These are phyloP conservation scores for Ichneumoninae sp. DNA, from an alignment of 2,888 invertebrate species.

Conservation along the genomic window DNA sequence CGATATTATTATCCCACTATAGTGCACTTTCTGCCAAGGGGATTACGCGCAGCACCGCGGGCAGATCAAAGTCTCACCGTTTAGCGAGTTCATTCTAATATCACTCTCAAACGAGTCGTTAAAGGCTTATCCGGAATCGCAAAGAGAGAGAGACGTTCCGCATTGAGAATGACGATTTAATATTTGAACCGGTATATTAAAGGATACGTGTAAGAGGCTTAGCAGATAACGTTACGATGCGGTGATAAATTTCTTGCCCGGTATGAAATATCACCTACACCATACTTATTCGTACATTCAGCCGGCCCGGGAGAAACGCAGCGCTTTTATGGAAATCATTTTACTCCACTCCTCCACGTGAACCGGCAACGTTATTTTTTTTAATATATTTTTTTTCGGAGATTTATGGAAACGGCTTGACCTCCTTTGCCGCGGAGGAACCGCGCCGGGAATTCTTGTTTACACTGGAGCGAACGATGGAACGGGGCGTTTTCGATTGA, in stretches of 20 bases:
- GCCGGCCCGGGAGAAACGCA: slow-evolving; percentile 30
- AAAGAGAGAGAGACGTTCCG: background rate
- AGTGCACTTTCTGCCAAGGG: background rate
- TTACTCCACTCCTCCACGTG: slow-evolving; percentile 38
- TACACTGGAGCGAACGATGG: background rate
- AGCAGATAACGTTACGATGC: slow-evolving; percentile 6
- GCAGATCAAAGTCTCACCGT: slow-evolving; percentile 49
- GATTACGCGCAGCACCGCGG: background rate
- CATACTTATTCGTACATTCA: slow-evolving; percentile 48
- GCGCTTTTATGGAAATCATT: slow-evolving; percentile 54
- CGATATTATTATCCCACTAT: slow-evolving; percentile 5
- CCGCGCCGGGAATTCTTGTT: slow-evolving; percentile 20
- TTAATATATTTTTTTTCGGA: slow-evolving; percentile 23
- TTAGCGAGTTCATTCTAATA: slow-evolving; percentile 38
- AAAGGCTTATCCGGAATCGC: slow-evolving; percentile 31
- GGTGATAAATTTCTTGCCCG: slow-evolving; percentile 47
- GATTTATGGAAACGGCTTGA: slow-evolving; percentile 57
- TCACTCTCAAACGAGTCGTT: slow-evolving; percentile 11
- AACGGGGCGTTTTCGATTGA: slow-evolving; percentile 4
- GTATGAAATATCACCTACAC: slow-evolving; percentile 39
- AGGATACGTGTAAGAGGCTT: slow-evolving; percentile 12
- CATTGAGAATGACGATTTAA: slow-evolving; percentile 33
- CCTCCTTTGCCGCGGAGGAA: slow-evolving; percentile 35
- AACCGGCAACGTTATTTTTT: background rate
- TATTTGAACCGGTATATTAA: slow-evolving; percentile 27